Base-by-base conservation (phyloP, 2,888 invertebrate species). In the Drosophila colorata region DNA sequence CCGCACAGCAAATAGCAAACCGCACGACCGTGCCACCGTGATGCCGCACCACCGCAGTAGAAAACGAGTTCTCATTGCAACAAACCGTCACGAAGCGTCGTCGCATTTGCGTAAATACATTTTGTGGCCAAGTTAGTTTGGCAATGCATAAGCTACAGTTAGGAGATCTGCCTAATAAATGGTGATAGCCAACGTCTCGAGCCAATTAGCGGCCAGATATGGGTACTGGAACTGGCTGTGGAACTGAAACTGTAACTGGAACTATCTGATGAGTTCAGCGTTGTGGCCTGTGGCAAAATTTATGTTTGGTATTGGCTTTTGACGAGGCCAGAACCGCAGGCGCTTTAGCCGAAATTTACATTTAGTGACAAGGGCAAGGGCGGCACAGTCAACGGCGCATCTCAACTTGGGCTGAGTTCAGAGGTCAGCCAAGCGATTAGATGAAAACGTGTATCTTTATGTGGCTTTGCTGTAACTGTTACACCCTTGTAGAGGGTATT, bases 281-380 rank as follows among this genome's bases (percentile, higher is more conserved):
- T 38, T 5, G 31, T 28, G n/a, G 33, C 20, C 38, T 35, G 28
- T 33, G 68, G 57, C 67, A 23, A 4, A 4, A 20, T 11, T 16
- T 35, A 28, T 9, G 8, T 18, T 55, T 14, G 33, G 16, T 47
- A 28, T 28, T 48, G 33, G 18, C 18, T 40, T 58, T 67, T 57
- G 76, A 55, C 55, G 48, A 49, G 58, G 41, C 41, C 60, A 60
- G 74, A 53, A 58, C 47, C 59, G 57, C 57, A 63, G 63, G 63
- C 68, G 47, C 28, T 48, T 66, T 56, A 25, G 44, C 43, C 58
- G 25, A 53, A 46, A n/a, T 14, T 14, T 11, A 13, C 14, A 8
- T 14, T 16, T 16, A 9, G 16, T 47, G 46, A 59, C 82, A 85
- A 85, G 80, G 83, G 83, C 85, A 80, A 77, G 87, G 87, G 80